Conservation (phyloP, 2,888 invertebrate genomes). For the Penaeus monodon region DNA sequence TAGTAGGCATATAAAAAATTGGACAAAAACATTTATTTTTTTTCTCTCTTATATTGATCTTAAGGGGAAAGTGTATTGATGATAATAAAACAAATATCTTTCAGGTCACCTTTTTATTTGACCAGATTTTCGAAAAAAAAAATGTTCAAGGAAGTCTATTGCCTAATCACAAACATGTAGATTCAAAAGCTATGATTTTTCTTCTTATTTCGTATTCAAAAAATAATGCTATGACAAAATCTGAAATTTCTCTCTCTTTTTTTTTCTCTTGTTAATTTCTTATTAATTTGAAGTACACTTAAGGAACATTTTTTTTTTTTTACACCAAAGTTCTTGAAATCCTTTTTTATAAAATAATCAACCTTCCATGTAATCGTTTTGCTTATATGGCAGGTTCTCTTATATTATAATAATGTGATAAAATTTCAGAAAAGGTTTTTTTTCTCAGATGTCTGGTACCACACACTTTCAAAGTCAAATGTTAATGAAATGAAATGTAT, state of each 20-base stretch:
- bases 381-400: slow-evolving; percentile 15
- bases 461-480: background rate
- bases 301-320: slow-evolving; percentile 16
- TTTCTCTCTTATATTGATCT: background rate
- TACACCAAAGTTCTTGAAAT: slow-evolving; percentile 25
- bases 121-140: background rate
- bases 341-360: slow-evolving; percentile 29
- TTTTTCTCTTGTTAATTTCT: background rate
- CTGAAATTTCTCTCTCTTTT: background rate
- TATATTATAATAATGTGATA: slow-evolving; percentile 8
- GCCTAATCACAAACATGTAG: slow-evolving; percentile 36
- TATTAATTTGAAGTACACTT: slow-evolving; percentile 37
- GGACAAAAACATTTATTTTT: no score
- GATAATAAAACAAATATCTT: slow-evolving; percentile 1
- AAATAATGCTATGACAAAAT: slow-evolving; percentile 37
- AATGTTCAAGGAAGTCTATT: slow-evolving; percentile 43
- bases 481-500: no score
- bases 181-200: slow-evolving; percentile 40
- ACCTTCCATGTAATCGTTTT: slow-evolving; percentile 27
- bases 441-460: background rate
- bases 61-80: background rate
- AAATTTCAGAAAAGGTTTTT: slow-evolving; percentile 14
- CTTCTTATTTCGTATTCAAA: slow-evolving; percentile 23
- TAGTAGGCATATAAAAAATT: no score
- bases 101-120: slow-evolving; percentile 24